Percentiles rank a stretch among this genome's conserved stretches.
phyloP scores from a whole-genome alignment of 64 coral and sea anemone genomes.

The Montipora cactus region DNA sequence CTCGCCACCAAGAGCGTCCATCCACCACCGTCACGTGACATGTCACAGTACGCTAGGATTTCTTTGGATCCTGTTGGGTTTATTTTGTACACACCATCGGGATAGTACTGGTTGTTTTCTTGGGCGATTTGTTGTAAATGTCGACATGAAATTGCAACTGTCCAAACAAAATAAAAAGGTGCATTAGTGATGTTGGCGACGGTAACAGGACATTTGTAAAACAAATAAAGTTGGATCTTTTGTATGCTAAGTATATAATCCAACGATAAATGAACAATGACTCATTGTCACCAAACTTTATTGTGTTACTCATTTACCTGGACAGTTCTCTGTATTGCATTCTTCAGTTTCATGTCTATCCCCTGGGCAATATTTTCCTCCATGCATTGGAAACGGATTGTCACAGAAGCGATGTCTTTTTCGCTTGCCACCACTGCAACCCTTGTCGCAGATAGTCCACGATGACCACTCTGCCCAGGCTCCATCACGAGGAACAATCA shows the following conservation, averaged over 20 bases:
- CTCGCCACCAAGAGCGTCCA: constrained; percentile 92
- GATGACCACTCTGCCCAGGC: constrained; percentile 47
- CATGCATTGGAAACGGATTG: constrained; percentile 70
- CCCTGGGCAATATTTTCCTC: constrained; percentile 57
- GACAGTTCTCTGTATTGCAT: constrained; percentile 70
- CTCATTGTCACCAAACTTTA: no score
- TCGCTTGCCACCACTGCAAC: constrained; percentile 56
- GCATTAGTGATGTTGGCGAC: no score
- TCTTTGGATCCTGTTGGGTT: constrained; percentile 52
- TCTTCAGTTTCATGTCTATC: constrained; percentile 17
- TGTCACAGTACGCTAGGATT: constrained; percentile 74
- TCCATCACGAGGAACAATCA: constrained; percentile 33
- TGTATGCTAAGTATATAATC: no score
- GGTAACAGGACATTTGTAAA: no score
- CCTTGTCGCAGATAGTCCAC: constrained; percentile 72
- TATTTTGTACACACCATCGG: constrained; percentile 78
- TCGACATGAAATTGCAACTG: constrained; percentile 71
- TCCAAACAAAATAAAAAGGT: not conserved
- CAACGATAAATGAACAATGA: no score
- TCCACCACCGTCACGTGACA: constrained; percentile 94
- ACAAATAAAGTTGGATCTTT: no score
- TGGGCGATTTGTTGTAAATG: constrained; percentile 65
- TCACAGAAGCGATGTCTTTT: constrained; percentile 74
- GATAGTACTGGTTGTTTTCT: constrained; percentile 26
- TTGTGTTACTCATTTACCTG: constrained; percentile 1